These are phyloP conservation scores for Kuschelorhynchus macadamiae DNA, from an alignment of 2,888 invertebrate species.

Conservation along the genomic window DNA sequence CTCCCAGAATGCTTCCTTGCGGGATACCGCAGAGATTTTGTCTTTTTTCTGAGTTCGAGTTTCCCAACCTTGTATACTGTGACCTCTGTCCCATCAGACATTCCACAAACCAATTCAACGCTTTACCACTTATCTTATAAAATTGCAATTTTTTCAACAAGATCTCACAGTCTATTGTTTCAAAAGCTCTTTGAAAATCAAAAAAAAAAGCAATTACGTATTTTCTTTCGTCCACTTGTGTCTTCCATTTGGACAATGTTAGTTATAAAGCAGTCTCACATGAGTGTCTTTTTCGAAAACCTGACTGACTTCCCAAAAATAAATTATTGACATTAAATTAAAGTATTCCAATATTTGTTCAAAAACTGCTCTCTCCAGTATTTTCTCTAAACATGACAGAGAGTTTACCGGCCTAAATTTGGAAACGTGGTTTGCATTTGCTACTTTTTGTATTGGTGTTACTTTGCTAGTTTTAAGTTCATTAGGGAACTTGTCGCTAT, in stretches of 20 bases:
- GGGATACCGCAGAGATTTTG: not conserved
- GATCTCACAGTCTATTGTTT: conserved; percentile 6
- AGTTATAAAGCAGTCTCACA: conserved; percentile 11
- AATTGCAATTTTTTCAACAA: conserved; percentile 4
- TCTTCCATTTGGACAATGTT: conserved; percentile 11
- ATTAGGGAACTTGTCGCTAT: not conserved
- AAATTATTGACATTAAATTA: not conserved
- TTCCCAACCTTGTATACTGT: conserved; percentile 7
- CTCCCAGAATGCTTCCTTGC: conserved; percentile 12
- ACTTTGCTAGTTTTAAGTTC: no score
- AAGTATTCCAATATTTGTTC: not conserved
- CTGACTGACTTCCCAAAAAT: not conserved
- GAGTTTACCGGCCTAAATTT: no score
- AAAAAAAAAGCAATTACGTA: conserved; percentile 6
- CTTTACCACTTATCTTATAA: no score
- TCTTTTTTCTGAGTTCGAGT: not conserved
- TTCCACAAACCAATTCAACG: conserved; percentile 2
- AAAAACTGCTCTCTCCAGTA: not conserved
- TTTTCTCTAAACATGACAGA: not conserved
- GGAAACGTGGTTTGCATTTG: no score
- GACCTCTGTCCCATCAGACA: conserved; percentile 1
- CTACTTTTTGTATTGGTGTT: no score
- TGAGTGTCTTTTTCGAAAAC: conserved; percentile 6
- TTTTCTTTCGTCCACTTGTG: conserved; percentile 8
- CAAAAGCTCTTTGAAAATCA: conserved; percentile 11